Percentiles rank a stretch among this genome's conserved stretches.
Conservation (phyloP, 2,888 invertebrate genomes). For the Andrena camellia region DNA sequence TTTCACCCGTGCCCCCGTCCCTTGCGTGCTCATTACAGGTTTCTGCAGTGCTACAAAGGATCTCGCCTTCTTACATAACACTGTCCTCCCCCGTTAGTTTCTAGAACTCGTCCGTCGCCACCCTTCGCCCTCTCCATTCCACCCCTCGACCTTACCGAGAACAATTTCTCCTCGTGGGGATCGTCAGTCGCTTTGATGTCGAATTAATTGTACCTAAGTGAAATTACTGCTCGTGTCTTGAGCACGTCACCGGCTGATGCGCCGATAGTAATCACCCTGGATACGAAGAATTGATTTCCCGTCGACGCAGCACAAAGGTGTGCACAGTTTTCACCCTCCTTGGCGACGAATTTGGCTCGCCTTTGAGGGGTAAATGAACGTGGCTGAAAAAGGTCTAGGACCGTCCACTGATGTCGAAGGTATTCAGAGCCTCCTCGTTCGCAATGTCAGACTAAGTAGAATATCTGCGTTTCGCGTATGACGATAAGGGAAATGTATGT, state of each 20-base stretch:
- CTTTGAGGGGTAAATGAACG: background rate
- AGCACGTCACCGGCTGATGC: background rate
- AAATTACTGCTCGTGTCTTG: conserved; percentile 18
- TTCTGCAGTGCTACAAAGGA: conserved; percentile 62
- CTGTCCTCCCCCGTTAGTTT: conserved; percentile 36
- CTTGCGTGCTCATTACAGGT: conserved; percentile 43
- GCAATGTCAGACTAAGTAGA: no score
- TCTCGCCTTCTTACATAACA: conserved; percentile 60
- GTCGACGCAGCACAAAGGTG: background rate
- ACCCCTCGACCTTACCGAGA: background rate
- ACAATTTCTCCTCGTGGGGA: background rate
- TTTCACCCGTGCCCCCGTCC: conserved; percentile 47
- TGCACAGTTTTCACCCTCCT: background rate
- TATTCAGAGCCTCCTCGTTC: no score
- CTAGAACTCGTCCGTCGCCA: conserved; percentile 19
- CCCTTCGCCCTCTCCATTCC: background rate
- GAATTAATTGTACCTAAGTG: conserved; percentile 62
- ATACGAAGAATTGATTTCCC: conserved; percentile 20
- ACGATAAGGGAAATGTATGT: no score
- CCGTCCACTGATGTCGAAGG: no score
- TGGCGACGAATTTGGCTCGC: background rate
- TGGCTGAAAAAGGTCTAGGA: background rate
- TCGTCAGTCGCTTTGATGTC: conserved; percentile 57
- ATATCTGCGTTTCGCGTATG: no score
- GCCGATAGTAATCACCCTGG: conserved; percentile 32